Evolutionary conservation across 2,888 invertebrate genomes (phyloP), one percentile per base, ranked within the genome.

Genomic region (Osmoderma eremita): DNA sequence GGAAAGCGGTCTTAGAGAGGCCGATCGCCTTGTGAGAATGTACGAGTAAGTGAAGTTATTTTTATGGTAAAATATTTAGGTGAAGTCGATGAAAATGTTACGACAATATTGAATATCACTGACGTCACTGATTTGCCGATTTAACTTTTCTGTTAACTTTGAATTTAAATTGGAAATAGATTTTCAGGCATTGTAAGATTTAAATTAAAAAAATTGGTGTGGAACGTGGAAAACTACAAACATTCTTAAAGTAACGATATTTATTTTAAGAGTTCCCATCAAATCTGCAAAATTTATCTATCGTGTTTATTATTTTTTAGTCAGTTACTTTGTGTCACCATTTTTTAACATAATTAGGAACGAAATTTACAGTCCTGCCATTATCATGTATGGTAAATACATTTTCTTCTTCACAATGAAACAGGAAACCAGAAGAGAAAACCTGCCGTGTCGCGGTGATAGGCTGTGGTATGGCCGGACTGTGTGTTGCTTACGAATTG

Each of bases 381-480:
- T 6, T 15, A 13, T n/a, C 10, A 15, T 56, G 15, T 42, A n/a
- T n/a, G n/a, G n/a, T 22, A 8, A 39, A 12, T 20, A 13, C 13
- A 20, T 22, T 56, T 6, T 42, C n/a, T 22, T 48, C 36, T n/a
- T 53, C 53, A 30, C 12, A n/a, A 38, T 38, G 13, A 10, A 45
- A 8, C 45, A 63, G 63, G 17, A 54, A 22, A 13, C 54, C 39
- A 2, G n/a, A 22, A 54, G 41, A 67, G 39, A 53, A 18, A n/a
- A 18, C 13, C 18, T 61, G 62, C 54, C 66, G 70, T 63, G 80
- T 88, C 22, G 81, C 85, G 1, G 86, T 89, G 67, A 75, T 89
- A 49, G 89, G 89, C 8, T 88, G 87, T 51, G 89, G 88, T 17
- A 84, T 88, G 71, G 86, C 86, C 15, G 88, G 88, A 38, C 78